Base-by-base conservation (phyloP, 2,113 vertebrate species). In the Helogale parvula region DNA sequence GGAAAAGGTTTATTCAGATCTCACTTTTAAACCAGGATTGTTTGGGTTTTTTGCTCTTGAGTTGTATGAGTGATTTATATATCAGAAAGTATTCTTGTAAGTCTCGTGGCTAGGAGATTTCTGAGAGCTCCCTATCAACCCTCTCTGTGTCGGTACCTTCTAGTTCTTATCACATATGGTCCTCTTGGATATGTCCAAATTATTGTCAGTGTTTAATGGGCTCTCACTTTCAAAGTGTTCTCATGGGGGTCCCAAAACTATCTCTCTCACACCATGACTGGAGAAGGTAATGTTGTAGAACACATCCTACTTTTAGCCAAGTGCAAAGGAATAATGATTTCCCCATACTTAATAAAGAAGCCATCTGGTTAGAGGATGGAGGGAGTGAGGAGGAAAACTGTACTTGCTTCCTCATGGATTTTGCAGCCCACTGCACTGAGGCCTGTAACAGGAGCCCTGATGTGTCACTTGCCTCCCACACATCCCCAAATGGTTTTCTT, bases 291-390 rank as follows among this genome's bases (percentile, higher is more conserved):
- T 93, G 50, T 77, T 71, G 68, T 90, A 33, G 65, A 69, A 41
- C 31, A 87, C 79, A 81, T 81, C 96, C 54, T 84, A 31, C 47
- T 80, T 91, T 91, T 92, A 71, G 29, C 21, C 57, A 90, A 65
- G 50, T 12, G 10, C 19, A 87, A 63, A 92, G 79, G 54, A 63
- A 79, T 91, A 83, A 50, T 92, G 41, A 45, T 52, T 87, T 94
- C 23, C 38, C 7, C 21, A 33, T 90, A 27, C 19, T 38, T 60
- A 52, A 72, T 1, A 33, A 69, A 50, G 54, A 89, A 96, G 79
- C n/a, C 82, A 84, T 83, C n/a, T 69, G 82, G 80, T 47, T 23
- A 13, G 38, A 54, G 27, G 65, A 10, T 3, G 27, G 29, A 71
- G 7, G 65, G 25, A 74, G n/a, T 52, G 54, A 45, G 13, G 8